phyloP scores from a whole-genome alignment of 1,140 invertebrate species.

The Phymastichus coffea region DNA sequence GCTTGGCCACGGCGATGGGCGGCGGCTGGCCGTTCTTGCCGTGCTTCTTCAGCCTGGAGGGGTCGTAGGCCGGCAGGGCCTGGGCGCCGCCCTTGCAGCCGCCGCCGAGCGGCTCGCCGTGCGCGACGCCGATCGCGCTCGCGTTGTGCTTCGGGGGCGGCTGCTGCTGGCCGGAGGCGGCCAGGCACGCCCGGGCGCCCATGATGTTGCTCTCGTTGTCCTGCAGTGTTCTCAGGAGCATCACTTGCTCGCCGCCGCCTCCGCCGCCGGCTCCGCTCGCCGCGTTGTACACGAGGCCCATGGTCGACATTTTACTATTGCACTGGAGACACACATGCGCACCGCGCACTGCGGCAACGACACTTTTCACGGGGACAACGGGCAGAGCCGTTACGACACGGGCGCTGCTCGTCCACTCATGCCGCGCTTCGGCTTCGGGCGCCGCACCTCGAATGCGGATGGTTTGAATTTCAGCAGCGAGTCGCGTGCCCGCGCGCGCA shows the following conservation, averaged over 20 bases:
- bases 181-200: constrained; percentile 41
- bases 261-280: no score
- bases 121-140: constrained; percentile 25
- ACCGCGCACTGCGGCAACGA: neutral
- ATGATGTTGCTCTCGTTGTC: constrained; percentile 54
- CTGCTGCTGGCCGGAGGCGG: neutral
- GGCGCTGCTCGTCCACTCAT: neutral
- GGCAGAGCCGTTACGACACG: neutral
- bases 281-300: no score
- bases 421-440: neutral
- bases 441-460: no score
- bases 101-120: constrained; percentile 18
- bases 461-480: constrained; percentile 47
- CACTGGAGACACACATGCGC: neutral
- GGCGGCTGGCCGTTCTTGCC: constrained; percentile 60
- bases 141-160: constrained; percentile 46
- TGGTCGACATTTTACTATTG: constrained; percentile 43
- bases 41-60: constrained; percentile 52
- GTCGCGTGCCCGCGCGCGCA: constrained; percentile 29
- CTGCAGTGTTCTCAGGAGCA: constrained; percentile 50
- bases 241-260: constrained; percentile 44
- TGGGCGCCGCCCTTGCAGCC: constrained; percentile 23
- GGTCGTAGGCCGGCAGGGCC: constrained; percentile 49
- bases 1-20: constrained; percentile 80
- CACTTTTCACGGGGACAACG: neutral